Percentiles rank a stretch among this genome's conserved stretches.
Conservation (phyloP, 2,113 vertebrate species). For the Rhagologus leucostigma region DNA sequence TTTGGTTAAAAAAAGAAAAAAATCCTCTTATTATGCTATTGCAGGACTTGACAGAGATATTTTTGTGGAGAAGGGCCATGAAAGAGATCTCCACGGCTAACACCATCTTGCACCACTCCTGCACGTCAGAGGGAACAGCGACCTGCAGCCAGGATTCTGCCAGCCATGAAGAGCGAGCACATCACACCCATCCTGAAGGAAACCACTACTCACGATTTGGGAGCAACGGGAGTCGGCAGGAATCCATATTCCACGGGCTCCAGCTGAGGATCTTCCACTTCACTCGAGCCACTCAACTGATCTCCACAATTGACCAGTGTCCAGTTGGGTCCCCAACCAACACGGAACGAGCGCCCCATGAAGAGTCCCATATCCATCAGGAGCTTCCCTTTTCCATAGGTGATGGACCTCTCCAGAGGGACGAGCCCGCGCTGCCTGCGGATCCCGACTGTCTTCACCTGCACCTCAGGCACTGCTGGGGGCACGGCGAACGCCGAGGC, state of each 20-base stretch:
- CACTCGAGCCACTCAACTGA: slow-evolving; percentile 19
- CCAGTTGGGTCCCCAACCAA: slow-evolving; percentile 93
- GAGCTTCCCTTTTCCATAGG: slow-evolving; percentile 78
- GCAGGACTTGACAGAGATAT: background rate
- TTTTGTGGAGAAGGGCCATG: background rate
- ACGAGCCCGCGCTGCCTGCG: slow-evolving; percentile 81
- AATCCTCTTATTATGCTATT: rapidly evolving
- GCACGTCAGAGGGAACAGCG: rapidly evolving
- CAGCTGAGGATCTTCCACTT: background rate
- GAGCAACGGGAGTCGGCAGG: slow-evolving; percentile 75
- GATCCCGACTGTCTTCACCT: slow-evolving; percentile 79
- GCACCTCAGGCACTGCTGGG: slow-evolving; percentile 62
- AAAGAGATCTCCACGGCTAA: background rate
- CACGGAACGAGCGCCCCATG: slow-evolving; percentile 86
- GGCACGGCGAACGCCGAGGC: slow-evolving; percentile 69
- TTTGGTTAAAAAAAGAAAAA: background rate
- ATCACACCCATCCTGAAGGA: rapidly evolving
- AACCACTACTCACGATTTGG: slow-evolving; percentile 78
- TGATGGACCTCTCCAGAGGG: slow-evolving; percentile 79
- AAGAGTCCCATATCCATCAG: slow-evolving; percentile 90
- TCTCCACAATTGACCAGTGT: slow-evolving; percentile 82
- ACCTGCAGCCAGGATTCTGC: background rate
- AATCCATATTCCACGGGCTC: slow-evolving; percentile 77
- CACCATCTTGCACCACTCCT: background rate
- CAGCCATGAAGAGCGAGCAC: rapidly evolving